Evolutionary conservation across 1,140 invertebrate genomes (phyloP), one percentile per base, ranked within the genome.

Genomic region (Drosophila kanapiae): DNA sequence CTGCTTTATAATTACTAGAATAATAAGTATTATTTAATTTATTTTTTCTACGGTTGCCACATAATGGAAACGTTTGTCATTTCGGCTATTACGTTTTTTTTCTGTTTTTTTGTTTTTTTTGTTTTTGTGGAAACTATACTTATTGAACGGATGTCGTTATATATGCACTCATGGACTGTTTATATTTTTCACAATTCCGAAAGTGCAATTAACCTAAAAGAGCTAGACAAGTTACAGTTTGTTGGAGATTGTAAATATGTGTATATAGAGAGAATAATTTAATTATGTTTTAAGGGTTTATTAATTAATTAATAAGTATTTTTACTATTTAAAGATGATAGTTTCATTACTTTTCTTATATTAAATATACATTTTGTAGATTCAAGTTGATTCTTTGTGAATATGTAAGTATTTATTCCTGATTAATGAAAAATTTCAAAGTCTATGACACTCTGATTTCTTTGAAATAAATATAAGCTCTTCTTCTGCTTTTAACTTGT

Each of bases 1-100:
- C 83, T 88, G 65, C 84, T 82, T 88, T 82, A 88, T 86, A 86
- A 86, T 86, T 86, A 82, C 84, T 88, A 86, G 71, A 88, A 86
- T 80, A 86, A 77, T 74, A 23, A 23, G 23, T 23, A 83, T 83
- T 87, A 88, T 86, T 79, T 74, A 78, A 76, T 70, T 67, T 68
- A 40, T 67, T 61, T 65, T 71, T 68, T 23, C 14, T 48, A 29
- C 23, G 23, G 54, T 63, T 68, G 56, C 40, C 51, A 54, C 64
- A 78, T 78, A 78, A 78, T 70, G 75, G 38, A 77, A 77, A 60
- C 74, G 72, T 76, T 71, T 81, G 71, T 60, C 53, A 68, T 76
- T 77, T 77, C 18, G 71, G 71, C 67, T 60, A 77, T 68, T 60
- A 70, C 29, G 40, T 54, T 51, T 58, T 76, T 42, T 33, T 16